Conservation (phyloP, 2,888 invertebrate genomes). For the Orthonevra nobilis region DNA sequence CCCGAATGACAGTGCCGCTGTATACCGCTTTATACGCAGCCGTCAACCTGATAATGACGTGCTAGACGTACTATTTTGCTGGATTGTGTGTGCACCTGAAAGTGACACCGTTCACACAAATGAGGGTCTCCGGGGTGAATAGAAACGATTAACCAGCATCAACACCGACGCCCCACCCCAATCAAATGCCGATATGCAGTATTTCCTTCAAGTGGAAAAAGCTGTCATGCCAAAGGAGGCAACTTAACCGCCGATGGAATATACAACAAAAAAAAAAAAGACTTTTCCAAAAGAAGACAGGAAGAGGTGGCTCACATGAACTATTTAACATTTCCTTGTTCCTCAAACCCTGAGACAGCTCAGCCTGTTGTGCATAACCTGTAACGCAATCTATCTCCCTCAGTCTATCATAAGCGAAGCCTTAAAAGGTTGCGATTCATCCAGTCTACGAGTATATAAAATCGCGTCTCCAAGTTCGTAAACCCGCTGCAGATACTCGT, state of each 20-base stretch:
- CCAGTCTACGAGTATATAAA: constrained; percentile 8
- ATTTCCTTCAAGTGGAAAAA: constrained; percentile 20
- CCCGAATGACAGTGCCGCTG: constrained; percentile 32
- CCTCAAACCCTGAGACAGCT: constrained; percentile 32
- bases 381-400: constrained; percentile 32
- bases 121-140: constrained; percentile 42
- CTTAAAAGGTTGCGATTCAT: constrained; percentile 29
- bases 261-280: constrained; percentile 11
- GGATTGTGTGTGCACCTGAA: constrained; percentile 37
- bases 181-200: no score
- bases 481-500: constrained; percentile 12
- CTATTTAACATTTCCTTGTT: constrained; percentile 23
- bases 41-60: background rate
- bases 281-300: background rate
- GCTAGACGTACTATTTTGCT: background rate
- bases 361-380: constrained; percentile 32
- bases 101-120: constrained; percentile 46
- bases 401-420: constrained; percentile 25
- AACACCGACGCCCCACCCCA: constrained; percentile 4
- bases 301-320: constrained; percentile 14
- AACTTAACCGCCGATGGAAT: constrained; percentile 7
- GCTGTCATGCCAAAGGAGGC: constrained; percentile 1
- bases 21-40: constrained; percentile 14
- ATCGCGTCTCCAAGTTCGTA: constrained; percentile 32
- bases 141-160: constrained; percentile 42